Evolutionary conservation across 2,888 invertebrate species (phyloP), one percentile per base, ranked within the genome.

Genomic region (Deilephila porcellus): DNA sequence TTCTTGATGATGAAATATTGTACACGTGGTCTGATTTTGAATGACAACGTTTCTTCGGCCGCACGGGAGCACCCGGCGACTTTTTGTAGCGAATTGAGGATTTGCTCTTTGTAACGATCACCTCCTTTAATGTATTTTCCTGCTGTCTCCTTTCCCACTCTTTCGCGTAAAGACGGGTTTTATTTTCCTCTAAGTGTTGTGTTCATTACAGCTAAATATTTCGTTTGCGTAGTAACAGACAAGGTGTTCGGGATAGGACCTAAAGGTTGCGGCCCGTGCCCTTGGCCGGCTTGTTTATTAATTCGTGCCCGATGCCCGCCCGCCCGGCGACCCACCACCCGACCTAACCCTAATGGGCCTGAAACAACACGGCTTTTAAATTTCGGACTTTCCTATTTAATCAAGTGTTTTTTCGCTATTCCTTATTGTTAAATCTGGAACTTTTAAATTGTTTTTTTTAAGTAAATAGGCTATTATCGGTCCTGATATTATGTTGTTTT

Each of bases 21-120:
- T 95, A 95, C 96, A 96, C 96, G 96, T 96, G 96, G 96, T 96
- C 95, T 95, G 96, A 96, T 96, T 96, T 95, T 95, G 95, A 96
- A 96, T 96, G 96, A 96, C 96, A 96, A 93, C 95, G 95, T 95
- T 91, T 95, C 94, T 93, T 95, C 94, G 93, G 91, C 90, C 89
- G 87, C 86, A 84, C 87, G 84, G 84, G 88, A 86, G 91, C 85
- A 86, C 86, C 86, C 87, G 91, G 91, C 93, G 93, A 94, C 88
- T 85, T 89, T 92, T 92, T 93, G 92, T 91, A 83, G 90, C 86
- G 87, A 88, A 90, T 91, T 86, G 90, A 90, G 89, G 90, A 91
- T 91, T 91, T 90, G 85, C 85, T 85, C 80, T 84, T 80, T 85
- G 83, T 87, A 88, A 88, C 87, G 86, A 89, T 90, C 86, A 85